Base-by-base conservation (phyloP, 2,888 invertebrate species). In the Caenorhabditis doughertyi region DNA sequence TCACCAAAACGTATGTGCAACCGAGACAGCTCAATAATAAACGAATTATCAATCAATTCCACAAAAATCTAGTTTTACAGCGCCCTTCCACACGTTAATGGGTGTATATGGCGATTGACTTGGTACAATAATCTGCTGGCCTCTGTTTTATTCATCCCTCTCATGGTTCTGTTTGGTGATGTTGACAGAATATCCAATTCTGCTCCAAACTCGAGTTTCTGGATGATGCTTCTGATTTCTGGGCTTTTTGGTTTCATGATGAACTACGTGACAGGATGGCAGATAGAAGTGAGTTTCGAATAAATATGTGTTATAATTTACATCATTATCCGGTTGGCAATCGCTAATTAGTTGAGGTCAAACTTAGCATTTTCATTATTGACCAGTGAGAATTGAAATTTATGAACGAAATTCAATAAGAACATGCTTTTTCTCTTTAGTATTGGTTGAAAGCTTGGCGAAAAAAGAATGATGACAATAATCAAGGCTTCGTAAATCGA, bases 101-200 rank as follows among this genome's bases (percentile, higher is more conserved):
- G 97, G 90, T 96, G 97, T 93, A 95, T 98, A 76, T 97, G 96
- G 96, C 93, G 96, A 16, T 93, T 99, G 3, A 96, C 97, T 0
- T 96, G 97, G 92, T 98, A 97, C 92, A 98, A 98, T 92, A 99
- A 99, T 92, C 94, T 97, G 3, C 98, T 98, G 92, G 97, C 98
- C 3, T 94, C 95, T 71, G 90, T 98, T 56, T 92, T 99, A 39
- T 97, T 99, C 91, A 86, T 97, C 51, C 97, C 98, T 0, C 92
- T 99, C 21, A 97, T 98, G 92, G 83, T 95, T n/a, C 83, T 96
- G 58, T 84, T 71, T 53, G 89, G 89, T 21, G 90, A 90, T 51
- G 76, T 90, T 13, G 13, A 18, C 4, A 49, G 53, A 44, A 4
- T 71, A 0, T 1, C 70, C 53, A 71, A 81, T 8, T n/a, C 42